phyloP scores from a whole-genome alignment of 2,888 invertebrate genomes.

The Dusona sp. region DNA sequence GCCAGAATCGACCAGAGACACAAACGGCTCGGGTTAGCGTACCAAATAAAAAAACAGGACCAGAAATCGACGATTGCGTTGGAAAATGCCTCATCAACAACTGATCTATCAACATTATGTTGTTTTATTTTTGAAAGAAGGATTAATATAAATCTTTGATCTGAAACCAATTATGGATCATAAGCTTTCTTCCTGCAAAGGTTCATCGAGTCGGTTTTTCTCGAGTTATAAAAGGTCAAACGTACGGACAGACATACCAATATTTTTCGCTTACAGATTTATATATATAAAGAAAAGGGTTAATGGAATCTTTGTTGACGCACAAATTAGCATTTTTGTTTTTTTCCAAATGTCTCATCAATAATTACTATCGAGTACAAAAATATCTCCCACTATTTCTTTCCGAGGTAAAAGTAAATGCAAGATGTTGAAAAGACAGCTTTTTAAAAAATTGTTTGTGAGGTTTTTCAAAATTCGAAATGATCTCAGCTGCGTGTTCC shows the following conservation, averaged over 20 bases:
- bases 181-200: neutral
- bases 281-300: no score
- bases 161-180: no score
- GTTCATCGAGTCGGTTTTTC: neutral
- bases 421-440: neutral
- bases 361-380: neutral
- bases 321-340: no score
- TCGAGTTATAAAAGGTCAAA: neutral
- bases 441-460: neutral
- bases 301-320: no score
- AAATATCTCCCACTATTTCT: neutral
- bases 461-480: neutral
- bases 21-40: neutral
- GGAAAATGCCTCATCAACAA: neutral
- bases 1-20: conserved; percentile 20
- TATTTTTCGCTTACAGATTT: neutral
- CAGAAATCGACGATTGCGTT: neutral
- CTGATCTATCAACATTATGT: neutral
- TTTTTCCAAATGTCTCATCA: no score
- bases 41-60: neutral
- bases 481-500: neutral
- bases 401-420: neutral
- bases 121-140: neutral
- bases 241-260: neutral
- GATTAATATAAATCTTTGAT: neutral